A percentile compares a stretch with the other conserved stretches of the same genome.
phyloP scores from a whole-genome alignment of 2,888 invertebrate species.

The Reticulitermes lucifugus region DNA sequence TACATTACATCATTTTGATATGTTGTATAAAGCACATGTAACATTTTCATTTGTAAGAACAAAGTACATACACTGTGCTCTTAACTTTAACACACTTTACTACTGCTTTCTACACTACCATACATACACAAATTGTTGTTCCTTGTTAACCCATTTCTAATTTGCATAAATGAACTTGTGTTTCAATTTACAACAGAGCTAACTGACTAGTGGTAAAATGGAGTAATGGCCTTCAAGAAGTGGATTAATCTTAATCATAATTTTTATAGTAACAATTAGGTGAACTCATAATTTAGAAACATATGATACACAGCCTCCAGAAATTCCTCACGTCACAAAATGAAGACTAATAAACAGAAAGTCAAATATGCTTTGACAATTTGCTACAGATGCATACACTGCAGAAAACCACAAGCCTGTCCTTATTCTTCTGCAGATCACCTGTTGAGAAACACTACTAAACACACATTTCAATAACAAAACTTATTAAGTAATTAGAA shows the following conservation, averaged over 20 bases:
- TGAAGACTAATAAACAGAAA: no score
- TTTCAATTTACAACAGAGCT: neutral
- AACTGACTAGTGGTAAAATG: neutral
- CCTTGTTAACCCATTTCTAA: neutral
- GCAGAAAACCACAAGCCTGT: neutral
- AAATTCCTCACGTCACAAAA: neutral
- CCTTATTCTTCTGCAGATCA: neutral
- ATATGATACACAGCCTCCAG: neutral
- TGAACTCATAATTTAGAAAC: neutral
- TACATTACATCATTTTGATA: no score
- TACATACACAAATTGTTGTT: neutral
- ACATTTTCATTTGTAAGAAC: no score
- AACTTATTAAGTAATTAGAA: neutral
- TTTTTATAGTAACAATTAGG: neutral
- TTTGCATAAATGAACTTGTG: neutral
- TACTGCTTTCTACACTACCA: neutral
- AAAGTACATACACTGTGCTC: no score
- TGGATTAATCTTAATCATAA: no score
- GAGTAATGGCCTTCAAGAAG: constrained; percentile 25
- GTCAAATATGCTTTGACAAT: no score
- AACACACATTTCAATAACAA: neutral
- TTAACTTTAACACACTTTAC: neutral
- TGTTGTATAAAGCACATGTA: no score
- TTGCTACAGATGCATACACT: no score
- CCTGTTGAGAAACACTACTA: neutral